Evolutionary conservation across 2,888 invertebrate genomes (phyloP).

Genomic region (Patella depressa): DNA sequence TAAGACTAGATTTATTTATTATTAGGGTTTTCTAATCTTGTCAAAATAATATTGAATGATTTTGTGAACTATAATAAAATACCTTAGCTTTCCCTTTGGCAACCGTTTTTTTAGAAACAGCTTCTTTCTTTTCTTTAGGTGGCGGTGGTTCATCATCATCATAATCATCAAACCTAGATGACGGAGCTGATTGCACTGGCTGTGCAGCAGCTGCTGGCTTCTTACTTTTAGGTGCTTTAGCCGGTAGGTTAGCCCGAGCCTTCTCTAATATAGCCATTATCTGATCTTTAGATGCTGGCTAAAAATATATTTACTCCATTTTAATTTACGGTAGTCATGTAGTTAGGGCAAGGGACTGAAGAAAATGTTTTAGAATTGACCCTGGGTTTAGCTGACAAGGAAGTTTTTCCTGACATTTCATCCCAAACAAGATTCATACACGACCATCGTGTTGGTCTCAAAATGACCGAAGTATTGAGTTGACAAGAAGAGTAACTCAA

Average conservation of each 20-base stretch:
- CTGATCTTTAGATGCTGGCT: constrained; percentile 73
- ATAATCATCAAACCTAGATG: constrained; percentile 31
- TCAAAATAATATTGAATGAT: no score
- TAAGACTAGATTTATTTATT: no score
- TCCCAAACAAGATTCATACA: no score
- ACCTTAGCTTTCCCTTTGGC: constrained; percentile 42
- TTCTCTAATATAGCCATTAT: constrained; percentile 88
- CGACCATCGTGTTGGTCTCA: no score
- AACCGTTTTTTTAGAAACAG: constrained; percentile 44
- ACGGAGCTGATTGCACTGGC: constrained; percentile 35
- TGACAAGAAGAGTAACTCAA: no score
- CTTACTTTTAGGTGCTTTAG: constrained; percentile 74
- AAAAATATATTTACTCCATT: constrained; percentile 20
- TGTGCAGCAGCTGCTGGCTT: constrained; percentile 46
- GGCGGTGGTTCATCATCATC: constrained; percentile 45
- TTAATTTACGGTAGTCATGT: no score
- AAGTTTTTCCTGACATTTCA: no score
- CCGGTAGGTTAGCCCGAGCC: constrained; percentile 85
- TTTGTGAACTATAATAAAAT: neutral
- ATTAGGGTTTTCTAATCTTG: no score
- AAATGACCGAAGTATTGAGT: no score
- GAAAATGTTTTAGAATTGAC: no score
- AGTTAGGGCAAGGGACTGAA: no score
- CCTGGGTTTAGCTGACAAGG: no score
- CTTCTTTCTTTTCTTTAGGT: constrained; percentile 29